Evolutionary conservation across 1,140 invertebrate species (phyloP).

Genomic region (Hylyphantes graminicola): DNA sequence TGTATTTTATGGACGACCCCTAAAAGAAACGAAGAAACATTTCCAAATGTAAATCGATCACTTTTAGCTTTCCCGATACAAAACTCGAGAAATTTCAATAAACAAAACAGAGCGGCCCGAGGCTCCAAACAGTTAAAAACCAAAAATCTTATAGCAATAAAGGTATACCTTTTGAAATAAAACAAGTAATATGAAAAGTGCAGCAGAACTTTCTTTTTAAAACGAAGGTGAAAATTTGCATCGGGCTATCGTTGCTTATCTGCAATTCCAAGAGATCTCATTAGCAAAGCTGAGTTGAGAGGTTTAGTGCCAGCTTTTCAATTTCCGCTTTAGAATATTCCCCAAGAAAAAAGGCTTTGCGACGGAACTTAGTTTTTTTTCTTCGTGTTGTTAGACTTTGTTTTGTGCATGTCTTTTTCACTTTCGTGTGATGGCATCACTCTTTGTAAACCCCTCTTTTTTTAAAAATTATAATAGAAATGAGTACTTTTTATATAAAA

Average conservation of each 20-base stretch:
- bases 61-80: too few species aligned
- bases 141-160: not conserved
- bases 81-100: not conserved
- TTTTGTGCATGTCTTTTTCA: too few species aligned
- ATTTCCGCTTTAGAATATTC: conserved; percentile 43
- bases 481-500: too few species aligned
- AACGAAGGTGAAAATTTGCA: conserved; percentile 42
- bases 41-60: too few species aligned
- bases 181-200: not conserved
- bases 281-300: conserved; percentile 39
- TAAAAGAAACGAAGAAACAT: not conserved
- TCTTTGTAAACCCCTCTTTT: too few species aligned
- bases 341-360: not conserved
- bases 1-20: too few species aligned
- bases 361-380: too few species aligned
- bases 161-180: not conserved
- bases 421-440: too few species aligned
- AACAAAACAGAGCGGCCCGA: not conserved
- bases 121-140: conserved; percentile 14
- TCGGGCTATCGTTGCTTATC: conserved; percentile 46
- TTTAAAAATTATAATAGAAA: too few species aligned
- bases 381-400: too few species aligned
- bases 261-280: conserved; percentile 47
- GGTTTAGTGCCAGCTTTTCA: conserved; percentile 45
- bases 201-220: not conserved